Evolutionary conservation across 2,888 invertebrate genomes (phyloP).

Genomic region (Pyrrhosoma nymphula): DNA sequence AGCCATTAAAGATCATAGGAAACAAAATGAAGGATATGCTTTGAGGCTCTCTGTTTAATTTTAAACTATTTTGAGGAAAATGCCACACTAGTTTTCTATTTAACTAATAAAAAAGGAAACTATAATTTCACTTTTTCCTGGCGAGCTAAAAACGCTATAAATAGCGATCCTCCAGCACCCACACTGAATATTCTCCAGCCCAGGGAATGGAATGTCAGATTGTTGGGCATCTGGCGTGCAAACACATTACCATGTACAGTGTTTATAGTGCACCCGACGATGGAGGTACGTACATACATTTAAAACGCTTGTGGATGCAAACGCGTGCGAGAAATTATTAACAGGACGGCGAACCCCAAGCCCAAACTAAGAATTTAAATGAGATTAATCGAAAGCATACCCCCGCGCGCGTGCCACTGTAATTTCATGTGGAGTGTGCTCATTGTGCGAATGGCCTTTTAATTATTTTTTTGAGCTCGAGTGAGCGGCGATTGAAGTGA

Average conservation of each 20-base stretch:
- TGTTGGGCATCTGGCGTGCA: neutral
- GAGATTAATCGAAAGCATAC: slow-evolving; percentile 18
- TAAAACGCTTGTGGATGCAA: neutral
- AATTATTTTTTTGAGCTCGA: slow-evolving; percentile 5
- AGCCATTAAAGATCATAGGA: no score
- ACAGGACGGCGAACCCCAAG: neutral
- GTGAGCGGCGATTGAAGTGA: neutral
- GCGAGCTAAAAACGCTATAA: neutral
- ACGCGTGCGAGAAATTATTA: slow-evolving; percentile 27
- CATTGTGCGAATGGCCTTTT: neutral
- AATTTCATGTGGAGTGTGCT: slow-evolving; percentile 16
- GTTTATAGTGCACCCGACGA: neutral
- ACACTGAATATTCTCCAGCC: neutral
- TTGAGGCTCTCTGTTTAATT: no score
- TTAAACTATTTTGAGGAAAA: no score
- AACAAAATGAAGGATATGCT: no score
- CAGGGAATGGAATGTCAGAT: neutral
- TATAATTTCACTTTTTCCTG: neutral
- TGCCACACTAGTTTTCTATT: no score
- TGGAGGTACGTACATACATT: neutral
- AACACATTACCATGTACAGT: neutral
- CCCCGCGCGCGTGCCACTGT: neutral
- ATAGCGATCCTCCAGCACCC: neutral
- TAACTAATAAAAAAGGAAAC: neutral
- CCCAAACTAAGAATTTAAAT: slow-evolving; percentile 30